Base-by-base conservation (phyloP, 1,140 invertebrate genomes). In the Camponotus floridanus region DNA sequence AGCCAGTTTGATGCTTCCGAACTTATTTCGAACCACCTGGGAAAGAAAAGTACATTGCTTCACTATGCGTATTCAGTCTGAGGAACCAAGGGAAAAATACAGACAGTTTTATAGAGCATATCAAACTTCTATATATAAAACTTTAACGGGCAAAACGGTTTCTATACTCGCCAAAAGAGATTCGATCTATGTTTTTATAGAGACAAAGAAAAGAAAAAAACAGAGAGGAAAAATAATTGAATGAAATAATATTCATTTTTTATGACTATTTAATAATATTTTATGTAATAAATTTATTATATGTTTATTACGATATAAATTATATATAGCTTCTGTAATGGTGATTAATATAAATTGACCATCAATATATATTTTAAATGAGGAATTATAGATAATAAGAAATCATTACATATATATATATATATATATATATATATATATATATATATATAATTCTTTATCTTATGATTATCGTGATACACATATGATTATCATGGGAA, bases 111-210 rank as follows among this genome's bases (percentile, higher is more conserved):
- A 86, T 88, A 48, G 62, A 59, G 31, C 76, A 55, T 62, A 86
- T 88, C 87, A 76, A 86, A 86, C 61, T 80, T 51, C 57, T 11
- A 7, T 18, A 51, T 61, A 48, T 76, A 80, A 88, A 86, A 89
- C 48, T 89, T 80, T 26, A 80, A 76, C 36, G 13, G 39, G 85
- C 42, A 39, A n/a, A 57, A 26, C 45, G 84, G 15, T 74, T 74
- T 55, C 48, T 51, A 62, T 87, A 62, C n/a, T 61, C 26, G n/a
- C 6, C 39, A 31, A 76, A 78, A 76, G 55, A 85, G 36, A 85
- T 57, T 76, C 45, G 74, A 33, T 31, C 36, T 39, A 9, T 11
- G 18, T 42, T n/a, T 55, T 33, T 39, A 26, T 62, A 61, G 5
- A 83, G 13, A 61, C 8, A n/a, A 45, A 11, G 7, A 39, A n/a